A percentile compares a stretch with the other conserved stretches of the same genome.
These are phyloP conservation scores for Hippocampus comes DNA, from an alignment of 2,113 vertebrate species.

Conservation along the genomic window DNA sequence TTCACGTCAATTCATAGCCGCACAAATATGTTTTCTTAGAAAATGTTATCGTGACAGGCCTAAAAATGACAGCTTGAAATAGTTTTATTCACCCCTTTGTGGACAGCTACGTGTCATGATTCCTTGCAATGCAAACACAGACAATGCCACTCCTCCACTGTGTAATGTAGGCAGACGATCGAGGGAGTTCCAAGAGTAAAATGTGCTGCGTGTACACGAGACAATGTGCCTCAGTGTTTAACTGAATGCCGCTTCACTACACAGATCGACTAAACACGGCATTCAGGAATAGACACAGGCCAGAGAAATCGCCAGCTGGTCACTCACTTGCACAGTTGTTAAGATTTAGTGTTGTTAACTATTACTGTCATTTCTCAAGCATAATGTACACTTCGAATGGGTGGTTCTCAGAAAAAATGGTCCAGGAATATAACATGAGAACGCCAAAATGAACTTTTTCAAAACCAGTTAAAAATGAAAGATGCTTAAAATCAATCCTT, in stretches of 20 bases:
- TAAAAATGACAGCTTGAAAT: neutral
- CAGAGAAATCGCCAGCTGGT: conserved; percentile 59
- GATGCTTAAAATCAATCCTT: too few species aligned
- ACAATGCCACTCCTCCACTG: conserved; percentile 59
- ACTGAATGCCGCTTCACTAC: conserved; percentile 36
- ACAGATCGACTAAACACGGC: conserved; percentile 13
- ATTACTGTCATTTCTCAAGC: neutral
- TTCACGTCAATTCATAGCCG: too few species aligned
- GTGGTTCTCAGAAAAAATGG: too few species aligned
- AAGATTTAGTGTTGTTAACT: neutral
- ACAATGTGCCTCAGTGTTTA: conserved; percentile 65
- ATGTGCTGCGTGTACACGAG: conserved; percentile 55
- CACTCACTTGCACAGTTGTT: conserved; percentile 35
- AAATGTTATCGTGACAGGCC: too few species aligned
- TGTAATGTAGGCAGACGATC: conserved; percentile 54
- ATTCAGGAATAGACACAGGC: conserved; percentile 40
- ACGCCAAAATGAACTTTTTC: too few species aligned
- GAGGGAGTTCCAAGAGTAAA: conserved; percentile 51
- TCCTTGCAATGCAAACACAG: conserved; percentile 49
- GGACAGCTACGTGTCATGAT: conserved; percentile 17
- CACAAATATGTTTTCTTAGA: too few species aligned
- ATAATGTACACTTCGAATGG: neutral
- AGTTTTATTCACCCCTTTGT: neutral
- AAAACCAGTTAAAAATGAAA: too few species aligned
- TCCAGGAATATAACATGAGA: too few species aligned